Conservation (phyloP, 2,797 vertebrate species). For the Rhinophrynus dorsalis region DNA sequence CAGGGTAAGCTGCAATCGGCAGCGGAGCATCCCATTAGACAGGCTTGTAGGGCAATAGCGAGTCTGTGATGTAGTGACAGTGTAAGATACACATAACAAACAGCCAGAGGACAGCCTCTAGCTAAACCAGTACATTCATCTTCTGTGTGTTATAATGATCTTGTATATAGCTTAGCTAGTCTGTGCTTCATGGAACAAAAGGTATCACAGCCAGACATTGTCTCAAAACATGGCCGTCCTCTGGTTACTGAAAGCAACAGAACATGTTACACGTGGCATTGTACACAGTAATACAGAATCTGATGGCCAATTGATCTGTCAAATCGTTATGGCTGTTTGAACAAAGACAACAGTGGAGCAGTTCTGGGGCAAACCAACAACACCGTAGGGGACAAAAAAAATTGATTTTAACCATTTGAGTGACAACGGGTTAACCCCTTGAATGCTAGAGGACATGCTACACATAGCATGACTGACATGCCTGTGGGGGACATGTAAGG, state of each 20-base stretch:
- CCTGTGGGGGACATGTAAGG: too few species aligned
- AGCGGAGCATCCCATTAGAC: slow-evolving; percentile 65
- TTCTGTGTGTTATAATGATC: slow-evolving; percentile 56
- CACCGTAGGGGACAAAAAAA: too few species aligned
- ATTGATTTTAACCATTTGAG: too few species aligned
- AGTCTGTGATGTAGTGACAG: slow-evolving; percentile 62
- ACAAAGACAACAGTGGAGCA: too few species aligned
- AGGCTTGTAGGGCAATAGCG: slow-evolving; percentile 62
- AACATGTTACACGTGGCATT: slow-evolving; percentile 2
- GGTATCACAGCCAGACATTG: slow-evolving; percentile 13
- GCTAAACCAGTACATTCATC: slow-evolving; percentile 59
- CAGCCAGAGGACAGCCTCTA: slow-evolving; percentile 62
- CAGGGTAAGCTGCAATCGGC: slow-evolving; percentile 64
- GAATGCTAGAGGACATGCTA: too few species aligned
- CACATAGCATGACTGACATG: too few species aligned
- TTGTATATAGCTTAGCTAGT: slow-evolving; percentile 49
- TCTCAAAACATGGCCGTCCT: slow-evolving; percentile 26
- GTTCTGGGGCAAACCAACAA: too few species aligned
- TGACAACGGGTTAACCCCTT: too few species aligned
- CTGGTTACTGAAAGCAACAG: slow-evolving; percentile 13
- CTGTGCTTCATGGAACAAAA: slow-evolving; percentile 51
- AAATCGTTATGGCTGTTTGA: too few species aligned
- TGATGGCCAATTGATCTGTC: too few species aligned
- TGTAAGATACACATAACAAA: slow-evolving; percentile 65
- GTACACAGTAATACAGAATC: too few species aligned